Evolutionary conservation across 37 sponge, comb jelly and placozoan genomes (phyloP), one percentile per base, ranked within the genome.

Genomic region (Amphimedon queenslandica): DNA sequence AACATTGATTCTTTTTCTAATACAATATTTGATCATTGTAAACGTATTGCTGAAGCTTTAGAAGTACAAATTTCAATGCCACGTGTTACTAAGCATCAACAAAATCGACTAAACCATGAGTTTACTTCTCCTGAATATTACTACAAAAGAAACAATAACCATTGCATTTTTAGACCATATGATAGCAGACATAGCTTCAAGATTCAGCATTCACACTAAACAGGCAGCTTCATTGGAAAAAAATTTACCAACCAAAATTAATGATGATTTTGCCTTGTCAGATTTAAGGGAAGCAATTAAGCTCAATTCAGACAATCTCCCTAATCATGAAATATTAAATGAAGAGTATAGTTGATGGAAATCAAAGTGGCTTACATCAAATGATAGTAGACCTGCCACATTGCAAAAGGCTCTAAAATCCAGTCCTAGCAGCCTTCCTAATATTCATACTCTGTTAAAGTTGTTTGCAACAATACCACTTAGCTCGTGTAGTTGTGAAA

Each of bases 161-260:
- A 84, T 84, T 64, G 77, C 84, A 36, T 77, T 84, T 82, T 72
- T 77, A 65, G 77, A 84, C 61, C 84, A 82, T 31, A 51, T 84
- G n/a, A 63, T 72, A 27, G 71, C 33, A 71, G 84, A 77, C 24
- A 10, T 84, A 10, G 20, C 73, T 18, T 65, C 58, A 40, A 37
- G 84, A 55, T 84, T 84, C 71, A 66, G 38, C 58, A 64, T 27
- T n/a, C 78, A 77, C 64, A 20, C 34, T 2, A 76, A 67, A 63
- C 67, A 64, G 42, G 63, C 55, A 36, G 83, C 76, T 58, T 58
- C 51, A 42, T 10, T 82, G 38, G 76, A 82, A 43, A 31, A 38
- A 4, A n/a, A 75, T 8, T 23, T 82, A n/a, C 83, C 83, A 33
- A 24, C 16, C 20, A 84, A 53, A 28, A 76, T 84, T 24, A 65